These are phyloP conservation scores for Zaprionus kolodkinae DNA, from an alignment of 1,140 invertebrate species.

Conservation along the genomic window DNA sequence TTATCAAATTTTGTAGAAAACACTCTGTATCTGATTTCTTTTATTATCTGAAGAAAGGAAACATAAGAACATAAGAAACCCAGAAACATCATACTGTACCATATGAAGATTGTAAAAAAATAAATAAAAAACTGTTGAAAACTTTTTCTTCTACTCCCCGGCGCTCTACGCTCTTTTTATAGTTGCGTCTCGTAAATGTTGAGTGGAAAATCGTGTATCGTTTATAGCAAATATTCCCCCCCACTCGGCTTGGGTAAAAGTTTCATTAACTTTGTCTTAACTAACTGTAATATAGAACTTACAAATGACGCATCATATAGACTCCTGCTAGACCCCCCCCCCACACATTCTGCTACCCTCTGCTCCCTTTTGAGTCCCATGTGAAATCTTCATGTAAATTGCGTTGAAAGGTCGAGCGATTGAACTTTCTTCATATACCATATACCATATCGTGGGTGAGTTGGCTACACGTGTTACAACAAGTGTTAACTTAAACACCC, in stretches of 20 bases:
- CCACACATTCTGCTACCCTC: neutral
- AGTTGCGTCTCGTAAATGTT: neutral
- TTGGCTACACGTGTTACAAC: conserved; percentile 52
- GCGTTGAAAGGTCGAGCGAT: conserved; percentile 69
- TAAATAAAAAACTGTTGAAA: too few relatives aligned
- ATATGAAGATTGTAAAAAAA: too few relatives aligned
- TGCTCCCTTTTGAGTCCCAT: conserved; percentile 59
- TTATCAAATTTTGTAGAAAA: too few relatives aligned
- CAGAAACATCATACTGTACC: too few relatives aligned
- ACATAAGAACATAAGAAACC: too few relatives aligned
- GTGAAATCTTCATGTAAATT: conserved; percentile 66
- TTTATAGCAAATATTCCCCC: neutral
- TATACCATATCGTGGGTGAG: neutral
- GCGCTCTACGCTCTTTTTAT: too few relatives aligned
- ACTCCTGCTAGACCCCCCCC: neutral
- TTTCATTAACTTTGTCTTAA: neutral
- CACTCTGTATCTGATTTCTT: too few relatives aligned
- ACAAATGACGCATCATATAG: neutral
- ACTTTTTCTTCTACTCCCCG: too few relatives aligned
- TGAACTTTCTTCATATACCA: conserved; percentile 53
- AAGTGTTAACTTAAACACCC: conserved; percentile 73
- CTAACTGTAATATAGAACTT: neutral
- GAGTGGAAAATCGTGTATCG: neutral
- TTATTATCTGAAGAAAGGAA: too few relatives aligned
- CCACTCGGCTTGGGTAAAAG: neutral